These are phyloP conservation scores for Petromus typicus DNA, from an alignment of 2,113 vertebrate species.

Conservation along the genomic window DNA sequence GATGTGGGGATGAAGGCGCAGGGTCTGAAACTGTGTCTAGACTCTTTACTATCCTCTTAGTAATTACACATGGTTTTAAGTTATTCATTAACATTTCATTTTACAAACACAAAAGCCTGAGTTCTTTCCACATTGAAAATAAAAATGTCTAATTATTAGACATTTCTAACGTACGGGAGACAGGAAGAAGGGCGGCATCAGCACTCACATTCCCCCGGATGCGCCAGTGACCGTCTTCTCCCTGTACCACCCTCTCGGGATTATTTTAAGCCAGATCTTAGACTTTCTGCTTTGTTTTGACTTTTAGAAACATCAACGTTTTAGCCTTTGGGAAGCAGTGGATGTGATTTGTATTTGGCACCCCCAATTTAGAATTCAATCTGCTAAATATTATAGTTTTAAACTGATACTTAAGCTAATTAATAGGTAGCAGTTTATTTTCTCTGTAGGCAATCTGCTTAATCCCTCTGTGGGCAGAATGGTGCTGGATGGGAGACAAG, in stretches of 20 bases:
- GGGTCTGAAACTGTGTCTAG: fast-evolving
- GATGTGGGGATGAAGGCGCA: fast-evolving
- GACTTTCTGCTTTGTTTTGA: background rate
- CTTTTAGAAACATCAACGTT: background rate
- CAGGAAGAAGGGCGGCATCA: fast-evolving
- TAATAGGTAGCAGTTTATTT: background rate
- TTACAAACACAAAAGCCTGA: background rate
- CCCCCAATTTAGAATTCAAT: background rate
- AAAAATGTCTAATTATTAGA: background rate
- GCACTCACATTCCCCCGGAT: fast-evolving
- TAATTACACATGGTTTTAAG: background rate
- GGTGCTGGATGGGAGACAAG: fast-evolving
- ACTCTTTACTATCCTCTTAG: fast-evolving
- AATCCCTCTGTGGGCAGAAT: background rate
- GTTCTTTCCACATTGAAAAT: background rate
- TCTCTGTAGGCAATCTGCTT: background rate
- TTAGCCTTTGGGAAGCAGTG: background rate
- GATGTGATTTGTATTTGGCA: background rate
- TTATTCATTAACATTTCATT: background rate
- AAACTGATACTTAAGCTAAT: background rate
- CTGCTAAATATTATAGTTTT: background rate
- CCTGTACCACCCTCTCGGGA: fast-evolving
- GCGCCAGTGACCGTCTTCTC: fast-evolving
- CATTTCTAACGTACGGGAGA: background rate
- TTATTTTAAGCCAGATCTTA: background rate